Conservation (phyloP, 2,797 vertebrate species). For the Urocyon cinereoargenteus region DNA sequence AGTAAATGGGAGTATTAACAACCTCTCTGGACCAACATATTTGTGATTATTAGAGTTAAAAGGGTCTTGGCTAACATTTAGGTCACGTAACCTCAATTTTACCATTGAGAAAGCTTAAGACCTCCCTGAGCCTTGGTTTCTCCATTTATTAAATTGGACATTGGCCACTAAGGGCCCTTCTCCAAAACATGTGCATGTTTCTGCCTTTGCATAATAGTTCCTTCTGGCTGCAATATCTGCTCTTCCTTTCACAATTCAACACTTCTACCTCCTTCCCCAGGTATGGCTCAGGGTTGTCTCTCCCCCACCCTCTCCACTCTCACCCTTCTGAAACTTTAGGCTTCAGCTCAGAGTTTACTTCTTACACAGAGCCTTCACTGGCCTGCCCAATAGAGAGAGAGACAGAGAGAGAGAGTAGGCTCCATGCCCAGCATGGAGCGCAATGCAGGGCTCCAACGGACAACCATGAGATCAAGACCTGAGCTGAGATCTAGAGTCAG, state of each 20-base stretch:
- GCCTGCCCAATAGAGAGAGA: too few species aligned
- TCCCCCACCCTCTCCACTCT: not conserved
- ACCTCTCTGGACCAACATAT: not conserved
- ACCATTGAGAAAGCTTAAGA: constrained; percentile 10
- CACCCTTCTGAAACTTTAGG: not conserved
- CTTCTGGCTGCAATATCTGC: not conserved
- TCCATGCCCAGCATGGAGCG: not conserved
- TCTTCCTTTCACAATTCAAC: not conserved
- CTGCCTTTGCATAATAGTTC: not conserved
- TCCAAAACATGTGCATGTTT: not conserved
- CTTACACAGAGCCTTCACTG: not conserved
- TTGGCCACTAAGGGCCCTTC: not conserved
- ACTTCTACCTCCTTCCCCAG: not conserved
- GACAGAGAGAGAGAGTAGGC: not conserved
- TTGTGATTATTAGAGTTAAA: not conserved
- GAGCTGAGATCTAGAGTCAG: not conserved
- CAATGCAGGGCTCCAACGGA: not conserved
- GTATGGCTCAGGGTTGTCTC: not conserved
- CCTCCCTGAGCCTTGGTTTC: not conserved
- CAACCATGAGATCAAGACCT: not conserved
- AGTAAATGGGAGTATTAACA: not conserved
- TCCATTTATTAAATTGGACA: not conserved
- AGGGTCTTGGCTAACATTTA: not conserved
- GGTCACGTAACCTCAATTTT: not conserved
- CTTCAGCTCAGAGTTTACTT: not conserved